These are phyloP conservation scores for Eulemur macaco DNA, from an alignment of 2,113 vertebrate species.

Conservation along the genomic window DNA sequence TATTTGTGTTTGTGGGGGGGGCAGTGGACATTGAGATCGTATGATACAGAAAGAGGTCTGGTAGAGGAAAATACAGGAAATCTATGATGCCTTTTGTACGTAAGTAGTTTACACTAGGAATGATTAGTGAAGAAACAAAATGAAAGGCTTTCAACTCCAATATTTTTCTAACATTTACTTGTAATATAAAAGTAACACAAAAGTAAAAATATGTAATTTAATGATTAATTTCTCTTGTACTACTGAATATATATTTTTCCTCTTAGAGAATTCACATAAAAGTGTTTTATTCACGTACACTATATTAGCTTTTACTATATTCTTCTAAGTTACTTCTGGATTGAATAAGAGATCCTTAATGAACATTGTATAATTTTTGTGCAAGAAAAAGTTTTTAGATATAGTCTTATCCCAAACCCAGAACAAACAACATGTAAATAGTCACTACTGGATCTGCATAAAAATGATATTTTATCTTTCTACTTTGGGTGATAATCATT, in stretches of 20 bases:
- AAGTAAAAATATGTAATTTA: neutral
- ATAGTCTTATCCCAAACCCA: neutral
- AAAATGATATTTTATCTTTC: neutral
- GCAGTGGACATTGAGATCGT: neutral
- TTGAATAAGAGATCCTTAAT: neutral
- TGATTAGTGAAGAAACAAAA: neutral
- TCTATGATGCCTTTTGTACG: neutral
- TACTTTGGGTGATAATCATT: neutral
- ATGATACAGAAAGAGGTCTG: neutral
- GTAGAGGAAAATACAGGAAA: neutral
- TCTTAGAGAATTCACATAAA: neutral
- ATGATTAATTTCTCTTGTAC: neutral
- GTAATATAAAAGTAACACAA: neutral
- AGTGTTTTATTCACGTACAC: neutral
- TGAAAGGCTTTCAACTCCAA: neutral
- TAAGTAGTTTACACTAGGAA: neutral
- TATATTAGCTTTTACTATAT: neutral
- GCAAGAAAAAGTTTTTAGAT: neutral
- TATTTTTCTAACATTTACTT: slow-evolving; percentile 19
- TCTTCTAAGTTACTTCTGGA: neutral
- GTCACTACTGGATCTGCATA: neutral
- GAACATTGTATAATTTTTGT: neutral
- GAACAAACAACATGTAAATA: neutral
- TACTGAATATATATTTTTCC: neutral
- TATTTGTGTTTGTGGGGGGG: neutral